Conservation (phyloP, 2,888 invertebrate species). For the Limnephilus rhombicus region DNA sequence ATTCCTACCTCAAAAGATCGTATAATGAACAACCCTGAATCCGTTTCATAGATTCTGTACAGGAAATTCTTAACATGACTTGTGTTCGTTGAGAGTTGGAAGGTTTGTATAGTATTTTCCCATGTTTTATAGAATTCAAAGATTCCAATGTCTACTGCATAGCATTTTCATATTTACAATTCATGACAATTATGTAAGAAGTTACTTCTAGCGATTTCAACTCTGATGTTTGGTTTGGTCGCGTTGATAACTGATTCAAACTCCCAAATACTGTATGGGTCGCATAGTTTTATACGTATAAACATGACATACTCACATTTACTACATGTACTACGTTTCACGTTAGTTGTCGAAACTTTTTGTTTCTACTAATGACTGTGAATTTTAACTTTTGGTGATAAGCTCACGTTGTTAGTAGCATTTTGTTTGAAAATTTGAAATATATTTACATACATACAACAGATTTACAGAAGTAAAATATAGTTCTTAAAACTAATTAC, state of each 20-base stretch:
- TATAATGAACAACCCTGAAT: neutral
- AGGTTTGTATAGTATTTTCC: too few relatives aligned
- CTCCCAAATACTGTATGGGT: neutral
- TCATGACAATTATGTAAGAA: neutral
- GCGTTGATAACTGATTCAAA: neutral
- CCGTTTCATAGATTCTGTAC: neutral
- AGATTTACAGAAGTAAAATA: too few relatives aligned
- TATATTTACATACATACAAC: too few relatives aligned
- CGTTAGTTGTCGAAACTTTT: neutral
- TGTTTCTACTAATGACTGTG: too few relatives aligned
- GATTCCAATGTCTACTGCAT: neutral
- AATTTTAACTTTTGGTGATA: too few relatives aligned
- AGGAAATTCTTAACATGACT: neutral
- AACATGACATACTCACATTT: neutral
- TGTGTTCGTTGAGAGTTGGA: too few relatives aligned
- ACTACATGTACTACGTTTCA: neutral
- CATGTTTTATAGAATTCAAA: neutral
- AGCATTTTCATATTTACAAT: too few relatives aligned
- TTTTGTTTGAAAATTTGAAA: too few relatives aligned
- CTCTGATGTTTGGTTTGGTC: neutral
- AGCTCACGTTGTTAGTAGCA: too few relatives aligned
- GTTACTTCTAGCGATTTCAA: neutral
- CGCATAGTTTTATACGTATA: neutral
- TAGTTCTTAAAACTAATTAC: too few relatives aligned
- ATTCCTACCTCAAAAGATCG: neutral